Conservation (phyloP, 2,113 vertebrate genomes). For the Oxyura jamaicensis region DNA sequence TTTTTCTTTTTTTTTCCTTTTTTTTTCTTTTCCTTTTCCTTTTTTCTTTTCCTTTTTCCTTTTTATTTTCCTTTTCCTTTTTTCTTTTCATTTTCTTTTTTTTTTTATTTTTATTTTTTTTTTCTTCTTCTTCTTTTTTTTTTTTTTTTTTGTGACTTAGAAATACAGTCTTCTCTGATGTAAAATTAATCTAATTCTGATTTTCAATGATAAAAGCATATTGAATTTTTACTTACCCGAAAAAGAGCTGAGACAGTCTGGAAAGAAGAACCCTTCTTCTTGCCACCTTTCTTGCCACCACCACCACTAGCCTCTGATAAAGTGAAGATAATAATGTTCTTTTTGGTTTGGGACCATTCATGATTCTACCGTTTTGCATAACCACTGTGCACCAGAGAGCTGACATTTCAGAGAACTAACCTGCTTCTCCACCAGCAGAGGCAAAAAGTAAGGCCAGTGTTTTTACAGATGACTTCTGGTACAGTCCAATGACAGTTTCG, state of each 20-base stretch:
- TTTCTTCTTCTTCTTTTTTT: too few species aligned
- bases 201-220: not conserved
- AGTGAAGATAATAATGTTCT: not conserved
- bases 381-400: not conserved
- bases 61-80: too few species aligned
- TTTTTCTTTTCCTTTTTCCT: too few species aligned
- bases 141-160: not conserved
- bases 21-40: too few species aligned
- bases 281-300: not conserved
- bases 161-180: not conserved
- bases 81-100: too few species aligned
- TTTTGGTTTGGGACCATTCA: not conserved
- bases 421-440: conserved; percentile 54
- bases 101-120: too few species aligned
- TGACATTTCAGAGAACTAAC: not conserved
- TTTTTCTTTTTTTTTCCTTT: too few species aligned
- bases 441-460: conserved; percentile 80
- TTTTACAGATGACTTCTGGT: conserved; percentile 83
- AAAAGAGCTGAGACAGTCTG: not conserved
- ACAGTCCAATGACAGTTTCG: conserved; percentile 83
- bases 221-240: not conserved
- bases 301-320: conserved; percentile 4
- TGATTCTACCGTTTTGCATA: not conserved
- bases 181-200: not conserved
- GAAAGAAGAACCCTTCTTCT: not conserved